Conservation (phyloP, 2,797 vertebrate species). For the Sus cebifrons region DNA sequence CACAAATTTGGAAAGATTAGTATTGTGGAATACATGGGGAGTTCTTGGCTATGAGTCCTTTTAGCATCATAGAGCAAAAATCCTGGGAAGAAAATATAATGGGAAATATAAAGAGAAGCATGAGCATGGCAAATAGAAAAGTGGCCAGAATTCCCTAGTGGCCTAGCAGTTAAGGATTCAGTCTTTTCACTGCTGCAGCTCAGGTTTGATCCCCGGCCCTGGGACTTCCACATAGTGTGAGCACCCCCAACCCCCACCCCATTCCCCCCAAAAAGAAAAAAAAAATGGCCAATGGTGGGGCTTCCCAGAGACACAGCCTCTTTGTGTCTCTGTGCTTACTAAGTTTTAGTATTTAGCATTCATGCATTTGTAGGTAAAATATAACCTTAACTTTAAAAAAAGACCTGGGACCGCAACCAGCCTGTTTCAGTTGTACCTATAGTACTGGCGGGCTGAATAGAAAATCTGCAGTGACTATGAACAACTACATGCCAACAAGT, state of each 20-base stretch:
- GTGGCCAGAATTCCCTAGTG: too few species aligned
- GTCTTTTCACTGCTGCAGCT: too few species aligned
- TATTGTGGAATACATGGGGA: not conserved
- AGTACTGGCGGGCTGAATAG: not conserved
- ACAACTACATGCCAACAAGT: too few species aligned
- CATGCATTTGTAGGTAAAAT: not conserved
- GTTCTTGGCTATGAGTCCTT: not conserved
- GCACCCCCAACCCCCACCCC: too few species aligned
- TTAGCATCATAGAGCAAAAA: not conserved
- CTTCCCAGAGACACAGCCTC: not conserved
- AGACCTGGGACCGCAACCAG: not conserved
- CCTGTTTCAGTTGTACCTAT: not conserved
- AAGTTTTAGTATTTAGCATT: not conserved
- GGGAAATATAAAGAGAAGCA: not conserved
- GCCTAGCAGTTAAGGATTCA: too few species aligned
- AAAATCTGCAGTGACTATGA: too few species aligned
- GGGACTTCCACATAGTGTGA: too few species aligned
- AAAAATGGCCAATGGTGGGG: too few species aligned
- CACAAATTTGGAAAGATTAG: not conserved
- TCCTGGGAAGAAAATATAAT: not conserved
- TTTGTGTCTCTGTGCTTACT: not conserved
- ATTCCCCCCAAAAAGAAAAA: too few species aligned
- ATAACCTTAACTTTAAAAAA: not conserved
- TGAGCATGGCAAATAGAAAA: not conserved
- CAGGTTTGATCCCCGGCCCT: too few species aligned